A percentile compares a stretch with the other conserved stretches of the same genome.
Conservation (phyloP, 1,140 invertebrate species). For the Teleopsis dalmanni region DNA sequence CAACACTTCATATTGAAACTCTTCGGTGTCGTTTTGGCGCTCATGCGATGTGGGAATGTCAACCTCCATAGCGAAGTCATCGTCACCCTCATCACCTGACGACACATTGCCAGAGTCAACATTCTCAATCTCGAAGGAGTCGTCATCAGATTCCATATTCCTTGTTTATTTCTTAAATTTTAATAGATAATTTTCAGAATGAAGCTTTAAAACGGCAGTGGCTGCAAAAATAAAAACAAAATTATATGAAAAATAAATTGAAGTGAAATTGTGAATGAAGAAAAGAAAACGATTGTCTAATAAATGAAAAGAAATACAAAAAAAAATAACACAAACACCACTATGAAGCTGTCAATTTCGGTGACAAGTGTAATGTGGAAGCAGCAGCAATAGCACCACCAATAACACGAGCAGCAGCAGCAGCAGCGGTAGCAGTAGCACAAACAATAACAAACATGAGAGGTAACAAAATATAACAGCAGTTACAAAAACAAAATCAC, state of each 20-base stretch:
- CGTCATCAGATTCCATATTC: conserved; percentile 84
- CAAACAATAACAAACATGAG: conserved; percentile 1
- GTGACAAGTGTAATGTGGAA: no score
- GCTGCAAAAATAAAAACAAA: no score
- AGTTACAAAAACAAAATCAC: background rate
- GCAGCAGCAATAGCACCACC: conserved; percentile 7
- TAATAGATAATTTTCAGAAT: no score
- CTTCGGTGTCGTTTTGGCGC: conserved; percentile 71
- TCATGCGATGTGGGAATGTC: conserved; percentile 60
- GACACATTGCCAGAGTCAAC: conserved; percentile 87
- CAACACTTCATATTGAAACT: conserved; percentile 89
- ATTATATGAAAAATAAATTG: no score
- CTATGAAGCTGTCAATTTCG: no score
- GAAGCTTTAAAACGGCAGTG: no score
- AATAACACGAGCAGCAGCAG: background rate
- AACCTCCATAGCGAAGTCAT: conserved; percentile 82
- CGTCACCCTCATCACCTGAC: conserved; percentile 78
- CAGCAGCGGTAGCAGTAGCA: background rate
- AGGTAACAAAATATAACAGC: background rate
- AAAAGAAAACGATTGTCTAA: no score
- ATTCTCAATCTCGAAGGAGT: conserved; percentile 70
- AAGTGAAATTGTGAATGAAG: no score
- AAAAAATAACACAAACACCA: no score
- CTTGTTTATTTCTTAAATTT: no score
- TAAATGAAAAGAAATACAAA: no score